Percentiles rank a stretch among this genome's conserved stretches.
phyloP scores from a whole-genome alignment of 2,888 invertebrate species.

The Gastrophysa polygoni region DNA sequence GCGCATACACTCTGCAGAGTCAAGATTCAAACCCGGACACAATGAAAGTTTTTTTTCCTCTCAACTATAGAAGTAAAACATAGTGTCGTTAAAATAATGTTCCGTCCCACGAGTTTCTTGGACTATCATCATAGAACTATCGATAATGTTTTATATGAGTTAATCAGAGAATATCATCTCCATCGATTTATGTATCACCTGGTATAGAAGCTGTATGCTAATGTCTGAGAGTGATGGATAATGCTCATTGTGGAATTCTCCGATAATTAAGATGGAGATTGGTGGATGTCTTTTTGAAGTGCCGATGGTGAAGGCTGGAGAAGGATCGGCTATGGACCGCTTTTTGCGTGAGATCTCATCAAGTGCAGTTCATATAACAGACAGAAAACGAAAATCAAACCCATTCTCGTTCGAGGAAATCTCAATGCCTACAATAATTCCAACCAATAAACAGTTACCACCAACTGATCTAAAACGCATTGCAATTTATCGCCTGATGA shows the following conservation, averaged over 20 bases:
- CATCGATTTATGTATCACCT: not conserved
- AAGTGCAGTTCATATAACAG: not conserved
- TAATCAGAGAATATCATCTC: too few relatives aligned
- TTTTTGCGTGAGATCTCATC: not conserved
- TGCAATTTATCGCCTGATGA: too few relatives aligned
- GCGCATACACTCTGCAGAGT: too few relatives aligned
- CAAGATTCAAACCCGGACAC: too few relatives aligned
- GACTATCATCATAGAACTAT: too few relatives aligned
- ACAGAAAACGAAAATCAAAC: not conserved
- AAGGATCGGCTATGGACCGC: not conserved
- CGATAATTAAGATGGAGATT: not conserved
- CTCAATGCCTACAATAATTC: not conserved
- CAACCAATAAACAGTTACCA: not conserved
- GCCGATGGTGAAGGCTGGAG: not conserved
- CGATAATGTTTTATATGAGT: too few relatives aligned
- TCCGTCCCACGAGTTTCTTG: too few relatives aligned
- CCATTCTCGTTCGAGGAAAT: not conserved
- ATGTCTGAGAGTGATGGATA: not conserved
- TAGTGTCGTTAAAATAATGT: too few relatives aligned
- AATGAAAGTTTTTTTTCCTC: too few relatives aligned
- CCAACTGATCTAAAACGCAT: too few relatives aligned
- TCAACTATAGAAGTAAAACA: too few relatives aligned
- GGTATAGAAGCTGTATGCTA: not conserved
- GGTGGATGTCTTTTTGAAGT: conserved; percentile 1
- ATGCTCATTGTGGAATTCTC: not conserved